Base-by-base conservation (phyloP, 2,888 invertebrate genomes). In the Pyrocoelia pectoralis region DNA sequence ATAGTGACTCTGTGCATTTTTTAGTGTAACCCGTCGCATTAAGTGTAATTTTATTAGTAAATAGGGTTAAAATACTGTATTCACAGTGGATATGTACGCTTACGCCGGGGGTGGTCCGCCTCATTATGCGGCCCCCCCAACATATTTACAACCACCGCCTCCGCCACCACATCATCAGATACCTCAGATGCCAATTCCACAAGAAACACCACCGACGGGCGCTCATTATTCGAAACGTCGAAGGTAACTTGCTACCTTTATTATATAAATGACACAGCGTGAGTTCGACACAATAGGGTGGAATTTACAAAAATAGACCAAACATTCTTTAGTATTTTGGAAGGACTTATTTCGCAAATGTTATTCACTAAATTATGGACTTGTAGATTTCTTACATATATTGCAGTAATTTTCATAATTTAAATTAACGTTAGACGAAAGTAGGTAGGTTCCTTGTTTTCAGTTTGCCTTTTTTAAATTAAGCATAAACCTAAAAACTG, bases 21-120 rank as follows among this genome's bases (percentile, higher is more conserved):
- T 43, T 43, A 8, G 41, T 15, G 15, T 8, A 12, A 15, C 10
- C 41, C 41, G 41, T 19, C 48, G 48, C 48, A 38, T 48, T 10
- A n/a, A 49, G 53, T 49, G 55, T 41, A 43, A 61, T 62, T 54
- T 43, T 54, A 24, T 58, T 54, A 49, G 40, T 54, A 48, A 40
- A 24, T 58, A 49, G 29, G 43, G 56, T 24, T 53, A 40, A 60
- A 54, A 62, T 53, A 66, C 64, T 73, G 71, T 68, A 67, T 63
- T 68, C 66, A 67, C 71, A 72, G 76, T 75, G 73, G 74, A 77
- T 75, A 83, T 83, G 83, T 83, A 83, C 80, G 80, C 83, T 70
- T 83, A 82, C 73, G 82, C 82, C 67, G 81, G 81, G 76, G 81
- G 79, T 73, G 81, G 79, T 67, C 82, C 80, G 71, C 81, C 81